Conservation (phyloP, 2,113 vertebrate species). For the Apteryx mantelli region DNA sequence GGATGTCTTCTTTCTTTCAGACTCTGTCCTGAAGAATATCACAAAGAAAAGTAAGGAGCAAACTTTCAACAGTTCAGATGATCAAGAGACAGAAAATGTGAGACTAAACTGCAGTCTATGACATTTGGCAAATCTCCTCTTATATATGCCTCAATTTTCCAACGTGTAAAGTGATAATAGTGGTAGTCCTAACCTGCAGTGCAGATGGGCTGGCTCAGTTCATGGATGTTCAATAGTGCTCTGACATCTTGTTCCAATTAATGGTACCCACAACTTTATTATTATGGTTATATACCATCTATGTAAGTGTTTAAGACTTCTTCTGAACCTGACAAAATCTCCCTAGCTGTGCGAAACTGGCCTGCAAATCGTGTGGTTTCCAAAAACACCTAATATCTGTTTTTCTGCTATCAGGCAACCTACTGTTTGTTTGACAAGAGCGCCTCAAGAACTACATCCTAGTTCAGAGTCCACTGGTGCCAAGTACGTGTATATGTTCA, state of each 20-base stretch:
- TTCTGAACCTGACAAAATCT: background rate
- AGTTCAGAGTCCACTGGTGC: background rate
- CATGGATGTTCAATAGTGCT: background rate
- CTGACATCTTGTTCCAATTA: background rate
- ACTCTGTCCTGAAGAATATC: background rate
- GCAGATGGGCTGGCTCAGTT: background rate
- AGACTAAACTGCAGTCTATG: background rate
- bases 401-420: background rate
- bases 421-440: background rate
- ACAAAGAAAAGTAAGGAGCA: background rate
- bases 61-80: slow-evolving; percentile 23
- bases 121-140: background rate
- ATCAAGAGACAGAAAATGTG: background rate
- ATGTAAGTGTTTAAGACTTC: background rate
- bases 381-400: background rate
- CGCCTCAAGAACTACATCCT: background rate
- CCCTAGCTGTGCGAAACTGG: background rate
- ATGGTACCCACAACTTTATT: background rate
- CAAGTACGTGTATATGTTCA: background rate
- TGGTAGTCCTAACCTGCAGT: background rate
- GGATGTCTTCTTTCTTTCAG: background rate
- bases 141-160: background rate
- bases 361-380: background rate
- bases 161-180: background rate
- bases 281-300: background rate